These are phyloP conservation scores for Drosophila rubida DNA, from an alignment of 2,888 invertebrate genomes.

Conservation along the genomic window DNA sequence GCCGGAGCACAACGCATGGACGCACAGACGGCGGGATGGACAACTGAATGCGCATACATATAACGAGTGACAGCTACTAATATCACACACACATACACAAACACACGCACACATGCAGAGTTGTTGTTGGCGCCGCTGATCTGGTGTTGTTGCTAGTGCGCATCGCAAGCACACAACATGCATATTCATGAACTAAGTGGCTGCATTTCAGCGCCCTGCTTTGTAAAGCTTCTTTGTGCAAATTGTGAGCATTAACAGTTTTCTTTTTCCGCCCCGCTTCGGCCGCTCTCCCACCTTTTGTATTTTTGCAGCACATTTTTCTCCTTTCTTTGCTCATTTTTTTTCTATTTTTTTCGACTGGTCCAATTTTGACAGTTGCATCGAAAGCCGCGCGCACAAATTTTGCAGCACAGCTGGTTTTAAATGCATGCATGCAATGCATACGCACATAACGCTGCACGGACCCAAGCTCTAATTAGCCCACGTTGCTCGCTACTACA, in stretches of 20 bases:
- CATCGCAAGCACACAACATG: constrained; percentile 54
- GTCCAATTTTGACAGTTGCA: neutral
- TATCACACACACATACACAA: constrained; percentile 46
- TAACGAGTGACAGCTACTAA: constrained; percentile 69
- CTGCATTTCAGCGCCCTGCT: constrained; percentile 55
- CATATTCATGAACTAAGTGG: constrained; percentile 70
- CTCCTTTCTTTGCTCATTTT: neutral
- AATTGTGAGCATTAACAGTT: constrained; percentile 54
- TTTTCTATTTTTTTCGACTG: neutral
- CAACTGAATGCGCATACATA: constrained; percentile 48
- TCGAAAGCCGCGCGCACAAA: neutral
- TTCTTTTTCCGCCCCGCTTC: neutral
- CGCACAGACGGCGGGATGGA: constrained; percentile 2
- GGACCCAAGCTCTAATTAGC: neutral
- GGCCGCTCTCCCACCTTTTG: neutral
- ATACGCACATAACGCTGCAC: neutral
- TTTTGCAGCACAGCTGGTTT: neutral
- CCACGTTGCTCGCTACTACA: too few relatives aligned
- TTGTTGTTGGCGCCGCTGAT: neutral
- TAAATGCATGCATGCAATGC: neutral
- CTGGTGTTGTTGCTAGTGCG: constrained; percentile 31
- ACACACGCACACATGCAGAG: constrained; percentile 7
- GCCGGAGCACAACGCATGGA: constrained; percentile 15
- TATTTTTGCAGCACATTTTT: neutral
- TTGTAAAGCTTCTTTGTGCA: constrained; percentile 65